Base-by-base conservation (phyloP, 2,113 vertebrate species). In the Vireo altiloquus region DNA sequence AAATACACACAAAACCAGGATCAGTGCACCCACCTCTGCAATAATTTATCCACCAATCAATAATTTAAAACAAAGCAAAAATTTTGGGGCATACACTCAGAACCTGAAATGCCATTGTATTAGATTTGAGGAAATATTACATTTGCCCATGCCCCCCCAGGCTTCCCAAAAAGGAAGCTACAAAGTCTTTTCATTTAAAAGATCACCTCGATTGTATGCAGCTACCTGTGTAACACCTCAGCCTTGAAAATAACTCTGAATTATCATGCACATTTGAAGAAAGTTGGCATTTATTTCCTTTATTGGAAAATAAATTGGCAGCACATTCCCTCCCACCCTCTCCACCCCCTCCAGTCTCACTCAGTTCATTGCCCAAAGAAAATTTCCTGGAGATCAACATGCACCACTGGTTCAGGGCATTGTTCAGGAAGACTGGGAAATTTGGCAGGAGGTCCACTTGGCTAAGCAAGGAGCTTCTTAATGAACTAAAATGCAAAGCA, bases 361-460 rank as follows among this genome's bases (percentile, higher is more conserved):
- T 60, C 80, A 90, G 30, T 71, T 94, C 57, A 42, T 65, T 90
- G 76, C 63, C 63, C 59, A 93, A 27, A 82, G 57, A 57, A 93
- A 94, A 59, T 79, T 88, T 92, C 46, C 59, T 79, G 59, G 75
- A 88, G 46, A 88, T 91, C 82, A 94, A 57, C 59, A 90, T 86
- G 88, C 90, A 90, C 53, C 49, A 52, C 65, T 94, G 80, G 89
- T 84, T 92, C 90, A 68, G 39, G 18, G 47, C 74, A 76, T 91
- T 95, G 88, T 94, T 95, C 63, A 82, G 78, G 70, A 93, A 94
- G 70, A 85, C 46, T 85, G 70, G 33, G 66, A 82, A 61, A 90
- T 93, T 85, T 96, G 96, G 96, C 85, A 93, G 82, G 56, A 85
- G 88, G 85, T 89, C 74, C 37, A 72, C 57, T 95, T 94, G 92